Evolutionary conservation across 2,113 vertebrate genomes (phyloP).

Genomic region (Bagarius yarrelli): DNA sequence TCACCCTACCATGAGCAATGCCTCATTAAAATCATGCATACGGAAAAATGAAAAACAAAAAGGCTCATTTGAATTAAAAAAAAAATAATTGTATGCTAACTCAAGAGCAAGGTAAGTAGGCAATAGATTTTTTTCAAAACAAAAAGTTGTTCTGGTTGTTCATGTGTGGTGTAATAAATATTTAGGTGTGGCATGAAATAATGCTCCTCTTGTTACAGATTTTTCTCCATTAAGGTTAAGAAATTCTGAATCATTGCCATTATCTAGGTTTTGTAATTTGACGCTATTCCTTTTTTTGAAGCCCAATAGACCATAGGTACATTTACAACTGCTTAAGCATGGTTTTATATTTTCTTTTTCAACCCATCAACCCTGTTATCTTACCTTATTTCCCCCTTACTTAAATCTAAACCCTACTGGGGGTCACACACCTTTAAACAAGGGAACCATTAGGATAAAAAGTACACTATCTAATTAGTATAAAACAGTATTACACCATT

Average conservation of each 20-base stretch:
- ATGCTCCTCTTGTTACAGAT: conserved; percentile 3
- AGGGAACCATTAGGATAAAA: conserved; percentile 56
- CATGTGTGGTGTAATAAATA: conserved; percentile 9
- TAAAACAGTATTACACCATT: conserved; percentile 60
- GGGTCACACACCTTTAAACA: conserved; percentile 70
- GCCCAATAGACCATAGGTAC: neutral
- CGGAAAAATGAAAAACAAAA: neutral
- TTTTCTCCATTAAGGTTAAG: conserved; percentile 32
- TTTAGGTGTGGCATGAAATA: conserved; percentile 13
- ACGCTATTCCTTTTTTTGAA: conserved; percentile 51
- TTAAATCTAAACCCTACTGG: conserved; percentile 44
- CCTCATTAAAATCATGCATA: neutral
- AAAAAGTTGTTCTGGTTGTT: conserved; percentile 1
- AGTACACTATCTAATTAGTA: conserved; percentile 74
- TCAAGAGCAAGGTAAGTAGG: neutral
- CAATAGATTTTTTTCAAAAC: neutral
- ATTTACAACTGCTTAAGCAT: neutral
- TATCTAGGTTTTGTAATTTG: conserved; percentile 53
- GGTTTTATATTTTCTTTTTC: neutral
- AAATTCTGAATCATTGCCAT: conserved; percentile 48
- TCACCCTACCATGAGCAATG: neutral
- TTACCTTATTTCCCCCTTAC: neutral
- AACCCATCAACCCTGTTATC: neutral
- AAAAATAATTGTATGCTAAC: neutral
- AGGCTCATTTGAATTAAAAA: neutral